Conservation (phyloP, 2,113 vertebrate species). For the Podarcis muralis region DNA sequence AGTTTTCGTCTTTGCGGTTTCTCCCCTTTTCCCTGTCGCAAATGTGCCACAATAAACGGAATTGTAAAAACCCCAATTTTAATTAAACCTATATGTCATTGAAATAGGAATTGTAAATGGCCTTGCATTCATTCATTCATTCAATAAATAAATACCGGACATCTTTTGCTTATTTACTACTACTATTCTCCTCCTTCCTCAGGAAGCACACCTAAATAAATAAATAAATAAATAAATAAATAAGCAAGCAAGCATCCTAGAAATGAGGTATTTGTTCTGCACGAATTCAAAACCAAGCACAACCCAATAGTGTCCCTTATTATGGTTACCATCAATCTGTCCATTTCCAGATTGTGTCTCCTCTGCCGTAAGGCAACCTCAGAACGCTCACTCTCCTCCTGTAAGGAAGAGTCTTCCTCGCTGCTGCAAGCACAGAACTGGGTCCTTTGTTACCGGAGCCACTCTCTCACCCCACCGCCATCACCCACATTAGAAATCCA, state of each 20-base stretch:
- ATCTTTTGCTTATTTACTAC: constrained; percentile 42
- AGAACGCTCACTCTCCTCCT: neutral
- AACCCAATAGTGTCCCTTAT: neutral
- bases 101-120: constrained; percentile 9
- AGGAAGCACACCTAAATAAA: neutral
- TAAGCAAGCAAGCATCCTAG: too few relatives aligned
- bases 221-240: too few relatives aligned
- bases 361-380: neutral
- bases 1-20: neutral
- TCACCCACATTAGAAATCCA: neutral
- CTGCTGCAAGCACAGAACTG: too few relatives aligned
- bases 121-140: constrained; percentile 41
- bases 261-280: neutral
- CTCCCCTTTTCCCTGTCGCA: neutral
- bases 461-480: neutral
- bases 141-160: neutral
- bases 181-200: neutral
- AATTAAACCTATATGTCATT: constrained; percentile 53
- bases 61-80: constrained; percentile 14
- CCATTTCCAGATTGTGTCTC: neutral
- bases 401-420: too few relatives aligned
- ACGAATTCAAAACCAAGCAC: neutral
- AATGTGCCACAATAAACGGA: constrained; percentile 27
- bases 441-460: neutral
- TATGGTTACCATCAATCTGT: neutral